Base-by-base conservation (phyloP, 23 tunicate species). In the Trididemnum miniatum region DNA sequence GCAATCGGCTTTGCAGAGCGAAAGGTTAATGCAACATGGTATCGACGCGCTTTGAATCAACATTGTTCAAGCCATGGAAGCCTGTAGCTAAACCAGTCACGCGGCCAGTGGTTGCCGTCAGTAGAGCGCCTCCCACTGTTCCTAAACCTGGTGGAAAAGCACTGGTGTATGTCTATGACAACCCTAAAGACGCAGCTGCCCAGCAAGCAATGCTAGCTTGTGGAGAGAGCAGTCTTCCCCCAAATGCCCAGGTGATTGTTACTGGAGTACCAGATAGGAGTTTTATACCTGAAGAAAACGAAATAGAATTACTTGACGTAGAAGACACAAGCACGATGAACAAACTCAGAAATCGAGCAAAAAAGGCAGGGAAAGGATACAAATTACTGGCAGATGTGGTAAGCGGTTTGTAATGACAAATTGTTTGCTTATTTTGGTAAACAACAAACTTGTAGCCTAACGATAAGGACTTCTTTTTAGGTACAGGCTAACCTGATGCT, bases 361-460 rank as follows among this genome's bases (percentile, higher is more conserved):
- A 80, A 79, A 81, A 84, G 32, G 75, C 65, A 7, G 89, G 88
- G 18, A 78, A 74, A 65, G 95, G 95, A 1, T 89, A 71, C 76
- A 89, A 89, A 35, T 37, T 89, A 15, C 36, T 89, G 31, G 95
- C 95, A 7, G 95, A 89, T 51, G 95, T 89, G 85, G 95, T 89
- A 35, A 78, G 95, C 40, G 3, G 23, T 62, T 15, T 27, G 69
- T 62, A 23, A 62, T 4, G n/a, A n/a, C n/a, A n/a, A n/a, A n/a
- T n/a, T n/a, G n/a, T n/a, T n/a, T n/a, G n/a, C n/a, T n/a, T n/a
- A n/a, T n/a, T n/a, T n/a, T n/a, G n/a, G n/a, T n/a, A n/a, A n/a
- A n/a, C n/a, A n/a, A n/a, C n/a, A n/a, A n/a, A n/a, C n/a, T n/a
- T n/a, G n/a, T n/a, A n/a, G n/a, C n/a, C n/a, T n/a, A n/a, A n/a